phyloP scores from a whole-genome alignment of 2,113 vertebrate species.

The Orthonyx spaldingii region DNA sequence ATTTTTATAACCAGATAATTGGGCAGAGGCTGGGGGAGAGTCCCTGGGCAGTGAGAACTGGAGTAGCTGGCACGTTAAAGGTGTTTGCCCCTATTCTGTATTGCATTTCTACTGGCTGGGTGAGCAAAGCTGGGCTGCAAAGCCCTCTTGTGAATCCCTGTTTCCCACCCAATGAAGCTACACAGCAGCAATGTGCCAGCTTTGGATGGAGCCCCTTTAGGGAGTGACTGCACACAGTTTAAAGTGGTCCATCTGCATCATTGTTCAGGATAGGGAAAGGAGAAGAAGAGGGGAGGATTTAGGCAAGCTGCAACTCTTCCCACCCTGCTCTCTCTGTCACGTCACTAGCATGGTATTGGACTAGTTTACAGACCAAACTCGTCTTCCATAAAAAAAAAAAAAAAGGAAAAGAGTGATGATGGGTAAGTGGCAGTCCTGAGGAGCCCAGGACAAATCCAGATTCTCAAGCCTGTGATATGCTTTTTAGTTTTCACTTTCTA shows the following conservation, averaged over 20 bases:
- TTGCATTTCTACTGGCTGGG: neutral
- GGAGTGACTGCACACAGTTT: neutral
- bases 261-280: neutral
- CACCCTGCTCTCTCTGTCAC: neutral
- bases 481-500: neutral
- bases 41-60: neutral
- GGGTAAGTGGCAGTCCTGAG: neutral
- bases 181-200: neutral
- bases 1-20: neutral
- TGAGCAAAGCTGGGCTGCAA: neutral
- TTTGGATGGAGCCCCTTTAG: neutral
- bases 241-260: neutral
- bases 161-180: neutral
- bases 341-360: neutral
- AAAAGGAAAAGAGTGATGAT: neutral
- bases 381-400: neutral
- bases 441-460: neutral
- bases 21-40: neutral
- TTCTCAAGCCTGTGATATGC: neutral
- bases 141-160: neutral
- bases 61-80: neutral
- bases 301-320: neutral
- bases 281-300: neutral
- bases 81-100: neutral
- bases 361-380: neutral